A percentile compares a stretch with the other conserved stretches of the same genome.
Conservation (phyloP, 2,888 invertebrate species). For the Mesorhabditis spiculigera region DNA sequence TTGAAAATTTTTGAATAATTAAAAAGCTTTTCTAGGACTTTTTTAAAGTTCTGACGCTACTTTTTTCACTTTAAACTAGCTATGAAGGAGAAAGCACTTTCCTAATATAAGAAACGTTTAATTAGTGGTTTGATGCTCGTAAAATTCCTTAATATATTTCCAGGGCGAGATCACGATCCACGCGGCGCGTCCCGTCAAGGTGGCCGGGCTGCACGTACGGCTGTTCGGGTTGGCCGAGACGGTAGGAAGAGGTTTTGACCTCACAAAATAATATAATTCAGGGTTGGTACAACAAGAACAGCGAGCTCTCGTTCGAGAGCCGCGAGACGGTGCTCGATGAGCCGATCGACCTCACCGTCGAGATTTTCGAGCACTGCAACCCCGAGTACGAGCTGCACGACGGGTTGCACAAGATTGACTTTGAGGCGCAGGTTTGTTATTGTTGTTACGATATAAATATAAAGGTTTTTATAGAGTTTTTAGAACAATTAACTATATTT, state of each 20-base stretch:
- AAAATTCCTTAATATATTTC: slow-evolving; percentile 11
- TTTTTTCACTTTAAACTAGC: too few relatives aligned
- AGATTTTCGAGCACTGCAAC: slow-evolving; percentile 47
- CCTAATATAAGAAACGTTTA: too few relatives aligned
- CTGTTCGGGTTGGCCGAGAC: slow-evolving; percentile 32
- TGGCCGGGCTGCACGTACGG: slow-evolving; percentile 44
- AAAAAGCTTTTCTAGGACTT: too few relatives aligned
- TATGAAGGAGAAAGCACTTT: too few relatives aligned
- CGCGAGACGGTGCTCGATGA: slow-evolving; percentile 49
- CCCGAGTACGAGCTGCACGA: slow-evolving; percentile 45
- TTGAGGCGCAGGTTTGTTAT: slow-evolving; percentile 29
- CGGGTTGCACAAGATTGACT: slow-evolving; percentile 46
- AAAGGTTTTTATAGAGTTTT: too few relatives aligned
- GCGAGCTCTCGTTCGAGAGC: slow-evolving; percentile 48
- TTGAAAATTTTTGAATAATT: too few relatives aligned
- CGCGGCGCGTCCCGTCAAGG: slow-evolving; percentile 37
- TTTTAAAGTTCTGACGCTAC: too few relatives aligned
- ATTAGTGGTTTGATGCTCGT: too few relatives aligned
- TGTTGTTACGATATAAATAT: too few relatives aligned
- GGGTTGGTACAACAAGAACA: slow-evolving; percentile 46
- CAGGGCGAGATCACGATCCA: slow-evolving; percentile 45
- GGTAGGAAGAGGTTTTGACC: slow-evolving; percentile 10
- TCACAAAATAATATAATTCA: slow-evolving; percentile 11
- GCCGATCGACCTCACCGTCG: slow-evolving; percentile 46
- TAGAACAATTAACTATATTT: too few relatives aligned